Conservation (phyloP, 2,113 vertebrate genomes). For the Aplodontia rufa region DNA sequence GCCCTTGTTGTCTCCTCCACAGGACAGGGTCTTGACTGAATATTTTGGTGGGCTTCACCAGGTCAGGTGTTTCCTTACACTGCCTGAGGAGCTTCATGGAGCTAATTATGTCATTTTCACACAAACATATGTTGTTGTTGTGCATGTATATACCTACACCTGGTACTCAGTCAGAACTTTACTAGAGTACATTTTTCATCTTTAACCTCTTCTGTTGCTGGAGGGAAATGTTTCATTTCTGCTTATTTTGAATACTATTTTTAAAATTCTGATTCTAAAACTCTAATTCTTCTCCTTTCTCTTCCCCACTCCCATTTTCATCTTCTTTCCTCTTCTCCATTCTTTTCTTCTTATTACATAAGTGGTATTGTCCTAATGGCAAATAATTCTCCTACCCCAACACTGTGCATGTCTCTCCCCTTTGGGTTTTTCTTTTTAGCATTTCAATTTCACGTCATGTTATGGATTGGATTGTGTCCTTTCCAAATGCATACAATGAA, state of each 20-base stretch:
- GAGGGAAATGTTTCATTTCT: not conserved
- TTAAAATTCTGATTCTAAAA: not conserved
- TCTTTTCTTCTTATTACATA: not conserved
- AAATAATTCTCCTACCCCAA: not conserved
- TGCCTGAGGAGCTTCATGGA: not conserved
- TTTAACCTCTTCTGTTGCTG: not conserved
- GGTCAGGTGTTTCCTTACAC: not conserved
- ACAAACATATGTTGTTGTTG: not conserved
- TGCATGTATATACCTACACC: not conserved
- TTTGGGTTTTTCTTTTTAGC: not conserved
- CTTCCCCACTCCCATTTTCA: accelerated
- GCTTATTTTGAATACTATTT: not conserved
- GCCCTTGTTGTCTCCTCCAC: not conserved
- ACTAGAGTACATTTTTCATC: not conserved
- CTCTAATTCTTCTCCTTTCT: too few relatives aligned
- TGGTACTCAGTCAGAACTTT: not conserved
- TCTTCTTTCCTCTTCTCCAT: not conserved
- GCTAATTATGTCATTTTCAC: not conserved
- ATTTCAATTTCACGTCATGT: not conserved
- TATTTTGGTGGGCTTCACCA: not conserved
- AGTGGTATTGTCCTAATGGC: not conserved
- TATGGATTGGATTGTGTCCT: not conserved
- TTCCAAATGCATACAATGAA: not conserved
- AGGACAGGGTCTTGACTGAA: too few relatives aligned
- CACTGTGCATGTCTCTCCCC: accelerated